Conservation (phyloP, 2,888 invertebrate species). For the Dexiosoma caninum region DNA sequence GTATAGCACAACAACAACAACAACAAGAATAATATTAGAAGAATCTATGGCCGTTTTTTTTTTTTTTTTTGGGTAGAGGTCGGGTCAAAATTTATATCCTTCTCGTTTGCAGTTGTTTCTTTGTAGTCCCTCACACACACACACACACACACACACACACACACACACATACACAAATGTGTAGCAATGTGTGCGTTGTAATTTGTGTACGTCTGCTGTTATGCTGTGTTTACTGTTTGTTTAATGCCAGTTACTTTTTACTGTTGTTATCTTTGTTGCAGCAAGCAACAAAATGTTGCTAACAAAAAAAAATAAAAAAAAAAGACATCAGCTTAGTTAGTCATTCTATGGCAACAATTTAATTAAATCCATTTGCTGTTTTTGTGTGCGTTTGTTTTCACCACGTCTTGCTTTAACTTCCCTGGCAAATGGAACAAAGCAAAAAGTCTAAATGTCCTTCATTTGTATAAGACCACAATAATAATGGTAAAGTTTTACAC, state of each 20-base stretch:
- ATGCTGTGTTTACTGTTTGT: conserved; percentile 1
- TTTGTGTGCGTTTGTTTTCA: conserved; percentile 25
- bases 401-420: background rate
- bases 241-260: conserved; percentile 5
- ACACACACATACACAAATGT: background rate
- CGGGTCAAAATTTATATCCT: conserved; percentile 40
- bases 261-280: background rate
- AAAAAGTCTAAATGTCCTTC: conserved; percentile 33
- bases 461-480: conserved; percentile 53
- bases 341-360: conserved; percentile 57
- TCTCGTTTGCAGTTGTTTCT: conserved; percentile 6
- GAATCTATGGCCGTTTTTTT: background rate
- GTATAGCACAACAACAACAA: background rate
- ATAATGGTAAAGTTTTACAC: conserved; percentile 45
- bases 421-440: background rate
- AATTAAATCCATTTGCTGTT: conserved; percentile 60
- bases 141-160: background rate
- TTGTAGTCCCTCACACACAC: conserved; percentile 11
- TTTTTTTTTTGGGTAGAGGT: conserved; percentile 8
- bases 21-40: background rate
- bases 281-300: background rate
- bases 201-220: background rate
- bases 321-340: conserved; percentile 49
- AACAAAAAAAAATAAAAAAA: background rate
- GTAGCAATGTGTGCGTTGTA: background rate